These are phyloP conservation scores for Euclidia mi DNA, from an alignment of 2,888 invertebrate genomes.

Conservation along the genomic window DNA sequence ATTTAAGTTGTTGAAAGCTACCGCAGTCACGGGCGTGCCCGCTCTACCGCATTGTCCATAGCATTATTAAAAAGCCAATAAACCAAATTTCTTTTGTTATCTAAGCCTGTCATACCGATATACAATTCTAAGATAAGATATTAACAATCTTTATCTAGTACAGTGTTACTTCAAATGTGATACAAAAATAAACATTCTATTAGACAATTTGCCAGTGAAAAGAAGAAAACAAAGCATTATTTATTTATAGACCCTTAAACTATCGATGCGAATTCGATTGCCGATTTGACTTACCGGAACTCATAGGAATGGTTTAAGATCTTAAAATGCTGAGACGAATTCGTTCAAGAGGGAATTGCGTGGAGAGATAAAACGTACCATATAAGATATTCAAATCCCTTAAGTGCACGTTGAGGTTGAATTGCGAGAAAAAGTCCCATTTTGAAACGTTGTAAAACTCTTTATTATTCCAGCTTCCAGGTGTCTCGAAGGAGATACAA, in stretches of 20 bases:
- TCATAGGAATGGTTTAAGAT: conserved; percentile 76
- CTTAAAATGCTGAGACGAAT: conserved; percentile 78
- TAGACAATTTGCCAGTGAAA: too few relatives aligned
- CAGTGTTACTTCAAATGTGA: too few relatives aligned
- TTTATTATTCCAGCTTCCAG: conserved; percentile 88
- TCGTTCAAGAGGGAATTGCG: conserved; percentile 75
- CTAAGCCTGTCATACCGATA: too few relatives aligned
- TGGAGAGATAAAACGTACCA: conserved; percentile 84
- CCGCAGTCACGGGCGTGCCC: too few relatives aligned
- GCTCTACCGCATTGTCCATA: too few relatives aligned
- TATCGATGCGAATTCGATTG: conserved; percentile 40
- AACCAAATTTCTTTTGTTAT: too few relatives aligned
- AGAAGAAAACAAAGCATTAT: too few relatives aligned
- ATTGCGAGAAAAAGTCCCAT: conserved; percentile 88
- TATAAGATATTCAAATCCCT: conserved; percentile 90
- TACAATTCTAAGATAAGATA: too few relatives aligned
- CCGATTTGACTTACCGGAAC: conserved; percentile 54
- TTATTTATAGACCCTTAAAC: conserved; percentile 27
- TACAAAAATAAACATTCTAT: too few relatives aligned
- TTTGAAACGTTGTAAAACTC: conserved; percentile 88
- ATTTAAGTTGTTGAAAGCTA: too few relatives aligned
- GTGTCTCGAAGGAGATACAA: conserved; percentile 84
- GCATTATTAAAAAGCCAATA: too few relatives aligned
- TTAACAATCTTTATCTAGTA: too few relatives aligned
- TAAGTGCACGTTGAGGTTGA: conserved; percentile 89